These are phyloP conservation scores for Globodera ellingtonae DNA, from an alignment of 1,140 invertebrate species.

Conservation along the genomic window DNA sequence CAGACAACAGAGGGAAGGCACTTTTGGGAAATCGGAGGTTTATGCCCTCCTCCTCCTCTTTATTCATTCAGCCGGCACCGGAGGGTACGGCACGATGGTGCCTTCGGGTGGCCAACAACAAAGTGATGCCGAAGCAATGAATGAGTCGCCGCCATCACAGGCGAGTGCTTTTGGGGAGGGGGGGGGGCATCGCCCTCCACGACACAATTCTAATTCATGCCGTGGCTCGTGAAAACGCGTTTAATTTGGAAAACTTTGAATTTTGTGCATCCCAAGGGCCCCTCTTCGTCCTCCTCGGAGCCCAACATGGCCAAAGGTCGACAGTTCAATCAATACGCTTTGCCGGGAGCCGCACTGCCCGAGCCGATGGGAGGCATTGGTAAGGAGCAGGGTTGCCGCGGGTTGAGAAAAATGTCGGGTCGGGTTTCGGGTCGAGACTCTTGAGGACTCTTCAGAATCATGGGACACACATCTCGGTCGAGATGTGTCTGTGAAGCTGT, in stretches of 20 bases:
- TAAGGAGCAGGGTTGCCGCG: too few species aligned
- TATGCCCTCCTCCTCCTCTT: too few species aligned
- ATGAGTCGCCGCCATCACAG: background rate
- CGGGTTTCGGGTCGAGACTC: too few species aligned
- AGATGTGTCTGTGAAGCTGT: too few species aligned
- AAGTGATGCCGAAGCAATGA: background rate
- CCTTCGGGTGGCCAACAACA: background rate
- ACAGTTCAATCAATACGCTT: conserved; percentile 19
- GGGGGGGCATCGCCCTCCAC: background rate
- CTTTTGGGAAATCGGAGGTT: too few species aligned
- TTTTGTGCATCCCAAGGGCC: too few species aligned
- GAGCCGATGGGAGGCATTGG: conserved; percentile 8
- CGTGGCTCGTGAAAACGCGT: too few species aligned
- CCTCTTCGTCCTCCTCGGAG: background rate
- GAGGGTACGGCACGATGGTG: conserved; percentile 3
- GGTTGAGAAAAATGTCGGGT: too few species aligned
- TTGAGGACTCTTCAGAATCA: background rate
- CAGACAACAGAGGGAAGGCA: too few species aligned
- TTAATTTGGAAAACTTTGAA: too few species aligned
- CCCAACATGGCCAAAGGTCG: conserved; percentile 10
- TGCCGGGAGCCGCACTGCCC: background rate
- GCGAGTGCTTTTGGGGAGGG: background rate
- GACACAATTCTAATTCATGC: background rate
- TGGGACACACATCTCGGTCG: too few species aligned
- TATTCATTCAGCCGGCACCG: background rate